Evolutionary conservation across 2,113 vertebrate genomes (phyloP).

Genomic region (Regulus satrapa): DNA sequence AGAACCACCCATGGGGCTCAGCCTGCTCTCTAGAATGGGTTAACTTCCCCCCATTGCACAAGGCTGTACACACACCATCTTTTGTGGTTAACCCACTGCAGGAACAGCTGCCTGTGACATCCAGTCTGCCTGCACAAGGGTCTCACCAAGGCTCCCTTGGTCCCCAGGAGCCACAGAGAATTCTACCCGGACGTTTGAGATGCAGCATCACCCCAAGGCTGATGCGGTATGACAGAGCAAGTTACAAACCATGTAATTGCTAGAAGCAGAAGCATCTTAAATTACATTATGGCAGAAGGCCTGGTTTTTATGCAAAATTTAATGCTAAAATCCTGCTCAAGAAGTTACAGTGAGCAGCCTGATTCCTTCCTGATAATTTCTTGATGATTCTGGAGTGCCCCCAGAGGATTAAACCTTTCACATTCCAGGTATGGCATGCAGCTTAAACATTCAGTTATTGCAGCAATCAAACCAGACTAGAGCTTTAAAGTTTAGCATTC

Average conservation of each 20-base stretch:
- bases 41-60: background rate
- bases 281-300: background rate
- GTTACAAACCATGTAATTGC: rapidly evolving
- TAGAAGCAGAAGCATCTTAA: background rate
- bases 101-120: background rate
- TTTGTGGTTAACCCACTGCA: background rate
- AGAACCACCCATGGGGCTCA: background rate
- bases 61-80: background rate
- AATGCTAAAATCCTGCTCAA: background rate
- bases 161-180: background rate
- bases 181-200: background rate
- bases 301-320: background rate
- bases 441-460: background rate
- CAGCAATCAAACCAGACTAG: background rate
- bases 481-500: background rate
- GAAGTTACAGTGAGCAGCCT: background rate
- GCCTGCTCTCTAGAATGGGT: background rate
- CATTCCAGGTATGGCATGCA: background rate
- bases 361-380: background rate
- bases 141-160: rapidly evolving
- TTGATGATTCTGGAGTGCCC: background rate
- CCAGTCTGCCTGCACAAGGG: background rate
- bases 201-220: background rate
- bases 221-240: rapidly evolving
- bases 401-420: background rate